These are phyloP conservation scores for Aulostomus chinensis DNA, from an alignment of 2,797 vertebrate genomes.

Conservation along the genomic window DNA sequence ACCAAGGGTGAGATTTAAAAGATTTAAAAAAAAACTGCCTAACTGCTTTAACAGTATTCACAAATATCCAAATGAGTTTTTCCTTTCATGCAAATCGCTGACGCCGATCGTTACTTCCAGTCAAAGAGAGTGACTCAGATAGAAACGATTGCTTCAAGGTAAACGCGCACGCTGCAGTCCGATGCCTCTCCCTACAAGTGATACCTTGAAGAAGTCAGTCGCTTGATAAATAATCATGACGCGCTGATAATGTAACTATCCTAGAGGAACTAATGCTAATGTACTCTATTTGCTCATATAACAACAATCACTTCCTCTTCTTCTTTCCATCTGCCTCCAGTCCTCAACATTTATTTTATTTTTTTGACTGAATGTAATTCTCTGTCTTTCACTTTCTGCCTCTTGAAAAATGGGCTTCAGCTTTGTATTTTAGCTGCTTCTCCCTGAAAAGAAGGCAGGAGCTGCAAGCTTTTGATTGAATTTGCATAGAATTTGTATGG, in stretches of 20 bases:
- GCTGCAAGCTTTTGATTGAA: no score
- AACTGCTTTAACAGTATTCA: conserved; percentile 24
- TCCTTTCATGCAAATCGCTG: conserved; percentile 15
- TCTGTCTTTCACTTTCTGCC: neutral
- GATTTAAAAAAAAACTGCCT: conserved; percentile 1
- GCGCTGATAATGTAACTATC: neutral
- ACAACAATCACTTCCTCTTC: conserved; percentile 18
- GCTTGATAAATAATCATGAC: conserved; percentile 30
- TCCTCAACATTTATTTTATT: conserved; percentile 10
- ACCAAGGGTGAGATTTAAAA: neutral
- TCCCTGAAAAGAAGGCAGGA: no score
- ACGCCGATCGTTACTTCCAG: conserved; percentile 9
- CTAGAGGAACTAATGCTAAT: conserved; percentile 13
- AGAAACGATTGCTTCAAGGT: conserved; percentile 14
- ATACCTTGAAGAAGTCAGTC: conserved; percentile 31
- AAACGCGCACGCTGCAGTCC: conserved; percentile 1
- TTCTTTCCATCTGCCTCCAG: conserved; percentile 18
- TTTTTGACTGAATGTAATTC: neutral
- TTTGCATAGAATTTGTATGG: no score
- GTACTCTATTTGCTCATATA: conserved; percentile 10
- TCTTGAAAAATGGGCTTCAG: no score
- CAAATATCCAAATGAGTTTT: conserved; percentile 23
- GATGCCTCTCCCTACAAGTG: conserved; percentile 30
- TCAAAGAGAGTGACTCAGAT: conserved; percentile 14
- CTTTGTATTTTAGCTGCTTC: no score